A percentile compares a stretch with the other conserved stretches of the same genome.
These are phyloP conservation scores for Chloropsis hardwickii DNA, from an alignment of 2,113 vertebrate genomes.

Conservation along the genomic window DNA sequence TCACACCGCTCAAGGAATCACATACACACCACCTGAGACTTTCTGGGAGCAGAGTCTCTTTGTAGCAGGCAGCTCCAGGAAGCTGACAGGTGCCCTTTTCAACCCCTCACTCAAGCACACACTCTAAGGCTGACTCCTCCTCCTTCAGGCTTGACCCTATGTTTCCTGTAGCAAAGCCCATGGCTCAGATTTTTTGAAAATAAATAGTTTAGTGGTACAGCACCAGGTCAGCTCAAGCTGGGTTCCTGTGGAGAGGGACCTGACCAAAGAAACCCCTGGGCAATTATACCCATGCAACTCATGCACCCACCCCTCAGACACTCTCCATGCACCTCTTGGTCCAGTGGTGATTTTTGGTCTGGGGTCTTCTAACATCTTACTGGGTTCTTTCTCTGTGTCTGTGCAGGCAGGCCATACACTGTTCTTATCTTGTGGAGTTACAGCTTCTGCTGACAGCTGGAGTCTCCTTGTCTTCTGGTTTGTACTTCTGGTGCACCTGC, in stretches of 20 bases:
- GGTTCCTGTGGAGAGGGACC: neutral
- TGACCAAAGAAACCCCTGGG: neutral
- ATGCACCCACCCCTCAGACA: neutral
- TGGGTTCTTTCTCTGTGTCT: neutral
- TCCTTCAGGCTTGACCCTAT: neutral
- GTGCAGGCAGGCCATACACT: neutral
- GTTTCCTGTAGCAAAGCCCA: neutral
- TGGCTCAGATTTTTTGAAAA: neutral
- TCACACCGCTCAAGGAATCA: neutral
- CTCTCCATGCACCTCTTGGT: neutral
- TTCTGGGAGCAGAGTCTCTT: neutral
- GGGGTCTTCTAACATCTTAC: neutral
- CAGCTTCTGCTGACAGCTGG: slow-evolving; percentile 9
- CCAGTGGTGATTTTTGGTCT: neutral
- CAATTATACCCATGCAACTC: neutral
- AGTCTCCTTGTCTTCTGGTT: slow-evolving; percentile 9
- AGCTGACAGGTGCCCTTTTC: neutral
- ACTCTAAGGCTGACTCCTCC: neutral
- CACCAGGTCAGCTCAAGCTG: neutral
- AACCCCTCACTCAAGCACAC: neutral
- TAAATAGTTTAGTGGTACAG: neutral
- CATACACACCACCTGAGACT: neutral
- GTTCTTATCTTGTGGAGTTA: neutral
- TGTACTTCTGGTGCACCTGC: neutral
- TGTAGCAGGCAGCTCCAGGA: neutral